Percentiles rank a stretch among this genome's conserved stretches.
Conservation (phyloP, 2,113 vertebrate species). For the Otolemur garnettii region DNA sequence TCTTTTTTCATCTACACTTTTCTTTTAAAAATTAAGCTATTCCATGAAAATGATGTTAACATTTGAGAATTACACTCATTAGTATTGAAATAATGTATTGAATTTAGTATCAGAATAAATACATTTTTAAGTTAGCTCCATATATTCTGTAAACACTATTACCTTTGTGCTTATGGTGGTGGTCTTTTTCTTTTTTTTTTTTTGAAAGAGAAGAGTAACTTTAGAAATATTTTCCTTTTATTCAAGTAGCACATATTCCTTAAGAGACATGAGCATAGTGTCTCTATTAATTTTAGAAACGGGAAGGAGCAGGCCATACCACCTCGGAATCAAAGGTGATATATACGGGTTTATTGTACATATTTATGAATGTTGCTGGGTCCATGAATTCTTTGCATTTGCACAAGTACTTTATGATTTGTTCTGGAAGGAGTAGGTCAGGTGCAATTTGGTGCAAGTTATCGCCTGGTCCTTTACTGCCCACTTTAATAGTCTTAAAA, state of each 20-base stretch:
- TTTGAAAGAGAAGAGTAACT: background rate
- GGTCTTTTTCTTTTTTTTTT: background rate
- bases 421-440: conserved; percentile 79
- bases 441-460: conserved; percentile 60
- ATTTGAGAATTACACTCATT: background rate
- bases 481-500: conserved; percentile 73
- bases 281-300: conserved; percentile 53
- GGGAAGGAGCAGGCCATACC: conserved; percentile 83
- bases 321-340: conserved; percentile 81
- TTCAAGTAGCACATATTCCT: conserved; percentile 4
- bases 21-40: background rate
- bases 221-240: conserved; percentile 44
- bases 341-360: conserved; percentile 83
- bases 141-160: background rate
- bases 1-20: background rate
- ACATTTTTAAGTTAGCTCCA: background rate
- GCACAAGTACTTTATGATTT: conserved; percentile 80
- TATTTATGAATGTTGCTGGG: conserved; percentile 81
- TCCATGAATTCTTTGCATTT: conserved; percentile 70
- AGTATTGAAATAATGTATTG: background rate
- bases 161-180: background rate
- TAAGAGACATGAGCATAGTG: background rate
- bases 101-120: conserved; percentile 14
- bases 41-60: conserved; percentile 13
- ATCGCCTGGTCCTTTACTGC: conserved; percentile 47